phyloP scores from a whole-genome alignment of 2,888 invertebrate species.

The Ormyrus thymus region DNA sequence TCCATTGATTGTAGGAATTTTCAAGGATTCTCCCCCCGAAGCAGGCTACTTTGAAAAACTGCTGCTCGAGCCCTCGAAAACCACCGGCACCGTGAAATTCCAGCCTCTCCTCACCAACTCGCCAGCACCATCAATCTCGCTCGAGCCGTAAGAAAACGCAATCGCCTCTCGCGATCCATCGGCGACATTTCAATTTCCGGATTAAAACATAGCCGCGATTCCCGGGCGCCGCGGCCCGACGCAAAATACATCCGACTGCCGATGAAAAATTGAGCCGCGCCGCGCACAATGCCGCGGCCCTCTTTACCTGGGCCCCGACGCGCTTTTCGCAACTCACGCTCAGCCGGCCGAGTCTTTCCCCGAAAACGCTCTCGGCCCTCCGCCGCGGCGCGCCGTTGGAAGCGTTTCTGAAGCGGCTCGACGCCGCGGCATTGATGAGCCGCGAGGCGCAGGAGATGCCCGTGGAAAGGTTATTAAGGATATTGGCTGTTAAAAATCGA shows the following conservation, averaged over 20 bases:
- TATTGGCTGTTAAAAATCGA: too few species aligned
- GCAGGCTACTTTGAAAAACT: too few species aligned
- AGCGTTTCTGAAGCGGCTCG: conserved; percentile 22
- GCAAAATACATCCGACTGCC: conserved; percentile 19
- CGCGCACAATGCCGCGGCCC: conserved; percentile 54
- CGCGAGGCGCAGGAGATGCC: too few species aligned
- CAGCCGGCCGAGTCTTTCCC: conserved; percentile 21
- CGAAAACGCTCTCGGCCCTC: conserved; percentile 29
- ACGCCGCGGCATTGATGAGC: too few species aligned
- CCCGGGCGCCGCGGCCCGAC: conserved; percentile 25
- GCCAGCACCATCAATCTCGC: conserved; percentile 24
- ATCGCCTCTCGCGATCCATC: conserved; percentile 39
- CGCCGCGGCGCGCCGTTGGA: conserved; percentile 16
- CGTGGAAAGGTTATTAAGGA: too few species aligned
- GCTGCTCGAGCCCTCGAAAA: too few species aligned
- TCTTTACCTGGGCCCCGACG: conserved; percentile 58
- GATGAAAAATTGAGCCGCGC: conserved; percentile 69
- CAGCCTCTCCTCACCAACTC: neutral
- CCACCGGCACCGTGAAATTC: neutral
- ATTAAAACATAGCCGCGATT: conserved; percentile 67
- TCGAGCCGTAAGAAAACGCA: conserved; percentile 6
- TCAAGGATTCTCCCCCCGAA: too few species aligned
- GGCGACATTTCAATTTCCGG: conserved; percentile 55
- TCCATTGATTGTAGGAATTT: too few species aligned
- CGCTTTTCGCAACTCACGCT: conserved; percentile 66